Conservation (phyloP, 2,797 vertebrate species). For the Neosalanx taihuensis region DNA sequence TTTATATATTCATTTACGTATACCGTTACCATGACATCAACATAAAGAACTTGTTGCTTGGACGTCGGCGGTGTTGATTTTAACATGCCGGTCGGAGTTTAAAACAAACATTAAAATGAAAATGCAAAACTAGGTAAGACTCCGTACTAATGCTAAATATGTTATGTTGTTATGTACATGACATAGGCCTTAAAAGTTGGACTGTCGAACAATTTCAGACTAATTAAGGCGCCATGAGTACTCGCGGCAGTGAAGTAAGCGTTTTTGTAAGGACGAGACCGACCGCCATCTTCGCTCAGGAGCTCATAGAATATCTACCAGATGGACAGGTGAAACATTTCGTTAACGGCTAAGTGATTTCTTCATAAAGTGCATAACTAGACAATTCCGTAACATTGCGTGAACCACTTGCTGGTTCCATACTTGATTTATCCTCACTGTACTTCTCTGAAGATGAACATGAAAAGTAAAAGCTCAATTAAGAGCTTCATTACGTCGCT, state of each 20-base stretch:
- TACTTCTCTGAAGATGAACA: too few relatives aligned
- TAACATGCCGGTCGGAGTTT: neutral
- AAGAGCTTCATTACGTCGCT: too few relatives aligned
- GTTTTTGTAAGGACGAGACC: slow-evolving; percentile 77
- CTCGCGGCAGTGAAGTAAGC: slow-evolving; percentile 53
- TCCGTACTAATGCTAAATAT: too few relatives aligned
- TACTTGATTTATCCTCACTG: too few relatives aligned
- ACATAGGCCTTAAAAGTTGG: neutral
- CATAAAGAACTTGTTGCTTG: neutral
- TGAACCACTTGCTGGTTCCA: too few relatives aligned
- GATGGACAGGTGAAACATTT: slow-evolving; percentile 77
- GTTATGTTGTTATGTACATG: neutral
- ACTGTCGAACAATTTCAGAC: neutral
- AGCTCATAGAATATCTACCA: slow-evolving; percentile 71
- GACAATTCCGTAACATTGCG: neutral
- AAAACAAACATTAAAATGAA: neutral
- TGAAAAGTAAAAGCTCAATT: too few relatives aligned
- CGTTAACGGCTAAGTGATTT: neutral
- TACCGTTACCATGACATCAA: slow-evolving; percentile 18
- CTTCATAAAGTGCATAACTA: neutral
- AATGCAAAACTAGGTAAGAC: neutral
- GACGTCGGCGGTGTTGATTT: neutral
- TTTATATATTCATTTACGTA: neutral
- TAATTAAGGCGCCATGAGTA: slow-evolving; percentile 50
- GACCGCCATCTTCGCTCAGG: slow-evolving; percentile 72